phyloP scores from a whole-genome alignment of 1,140 invertebrate species.

The Bombyx mori region ASM3026992v2 NC_085118.1:10756501-10757000 shows the following conservation, averaged over 20 bases:
- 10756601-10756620: constrained; percentile 7
- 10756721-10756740: constrained; percentile 10
- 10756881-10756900: constrained; percentile 1
- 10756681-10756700: constrained; percentile 9
- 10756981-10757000: constrained; percentile 32
- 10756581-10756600: constrained; percentile 9
- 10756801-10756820: constrained; percentile 6
- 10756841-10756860: constrained; percentile 13
- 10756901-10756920: constrained; percentile 7
- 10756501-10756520: constrained; percentile 8
- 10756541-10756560: constrained; percentile 5
- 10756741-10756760: constrained; percentile 9
- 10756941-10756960: constrained; percentile 43
- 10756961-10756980: constrained; percentile 27
- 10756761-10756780: constrained; percentile 9
- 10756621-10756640: constrained; percentile 7
- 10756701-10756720: constrained; percentile 6
- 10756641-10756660: neutral
- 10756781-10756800: constrained; percentile 10
- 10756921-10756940: constrained; percentile 35
- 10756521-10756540: constrained; percentile 4
- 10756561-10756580: constrained; percentile 7
- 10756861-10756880: constrained; percentile 2
- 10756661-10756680: constrained; percentile 10
- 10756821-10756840: constrained; percentile 13